A percentile compares a stretch with the other conserved stretches of the same genome.
phyloP scores from a whole-genome alignment of 2,888 invertebrate species.

The Gryllus longicercus region DNA sequence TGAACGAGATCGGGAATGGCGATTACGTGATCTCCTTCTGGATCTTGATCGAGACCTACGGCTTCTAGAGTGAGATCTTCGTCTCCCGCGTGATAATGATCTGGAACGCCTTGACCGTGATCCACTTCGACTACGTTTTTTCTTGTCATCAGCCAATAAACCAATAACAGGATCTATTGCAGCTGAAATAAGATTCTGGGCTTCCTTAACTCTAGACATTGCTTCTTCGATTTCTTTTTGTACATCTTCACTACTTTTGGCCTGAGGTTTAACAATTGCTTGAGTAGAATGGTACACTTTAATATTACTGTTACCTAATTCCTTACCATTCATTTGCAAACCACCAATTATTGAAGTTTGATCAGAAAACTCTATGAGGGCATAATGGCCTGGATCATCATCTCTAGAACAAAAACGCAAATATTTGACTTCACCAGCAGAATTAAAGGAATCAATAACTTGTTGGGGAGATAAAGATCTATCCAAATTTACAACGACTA shows the following conservation, averaged over 20 bases:
- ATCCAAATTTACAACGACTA: conserved; percentile 79
- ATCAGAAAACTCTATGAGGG: conserved; percentile 89
- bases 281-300: conserved; percentile 87
- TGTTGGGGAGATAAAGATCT: conserved; percentile 69
- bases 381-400: conserved; percentile 71
- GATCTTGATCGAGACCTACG: conserved; percentile 40
- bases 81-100: conserved; percentile 41
- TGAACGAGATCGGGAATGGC: conserved; percentile 54
- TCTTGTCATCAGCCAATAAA: conserved; percentile 74
- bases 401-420: conserved; percentile 85
- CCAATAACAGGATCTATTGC: conserved; percentile 90
- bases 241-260: conserved; percentile 92
- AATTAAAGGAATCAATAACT: conserved; percentile 81
- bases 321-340: conserved; percentile 75
- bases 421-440: conserved; percentile 92
- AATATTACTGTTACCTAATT: conserved; percentile 65
- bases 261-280: conserved; percentile 87
- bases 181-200: conserved; percentile 90
- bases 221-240: conserved; percentile 95
- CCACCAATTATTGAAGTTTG: conserved; percentile 85
- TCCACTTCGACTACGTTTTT: conserved; percentile 66
- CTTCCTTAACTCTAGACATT: conserved; percentile 94
- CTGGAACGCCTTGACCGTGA: conserved; percentile 53
- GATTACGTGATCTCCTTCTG: conserved; percentile 42
- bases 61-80: conserved; percentile 42